A percentile compares a stretch with the other conserved stretches of the same genome.
These are phyloP conservation scores for Acanthosoma haemorrhoidale DNA, from an alignment of 2,888 invertebrate genomes.

Conservation along the genomic window DNA sequence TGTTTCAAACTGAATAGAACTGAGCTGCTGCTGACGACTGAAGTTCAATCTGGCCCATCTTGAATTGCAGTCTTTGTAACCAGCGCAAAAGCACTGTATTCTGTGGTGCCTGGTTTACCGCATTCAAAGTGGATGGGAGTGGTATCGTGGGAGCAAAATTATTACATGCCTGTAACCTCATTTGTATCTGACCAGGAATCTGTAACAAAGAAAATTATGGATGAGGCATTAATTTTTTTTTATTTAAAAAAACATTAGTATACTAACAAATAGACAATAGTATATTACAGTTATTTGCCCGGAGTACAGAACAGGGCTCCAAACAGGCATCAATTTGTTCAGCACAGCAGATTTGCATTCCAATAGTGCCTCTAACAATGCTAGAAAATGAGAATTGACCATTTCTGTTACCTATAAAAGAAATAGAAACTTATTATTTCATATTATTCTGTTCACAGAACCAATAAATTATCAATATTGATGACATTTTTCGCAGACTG, in stretches of 20 bases:
- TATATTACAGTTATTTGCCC: slow-evolving; percentile 67
- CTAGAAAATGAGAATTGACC: slow-evolving; percentile 94
- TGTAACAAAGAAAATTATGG: slow-evolving; percentile 45
- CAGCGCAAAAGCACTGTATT: slow-evolving; percentile 65
- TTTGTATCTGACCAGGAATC: slow-evolving; percentile 83
- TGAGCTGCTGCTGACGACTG: slow-evolving; percentile 89
- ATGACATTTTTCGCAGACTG: no score
- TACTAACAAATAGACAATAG: not conserved
- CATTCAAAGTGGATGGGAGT: slow-evolving; percentile 46
- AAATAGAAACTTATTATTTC: slow-evolving; percentile 9
- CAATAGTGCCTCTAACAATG: slow-evolving; percentile 86
- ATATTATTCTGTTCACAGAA: not conserved
- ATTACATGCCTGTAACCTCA: slow-evolving; percentile 80
- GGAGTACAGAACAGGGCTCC: slow-evolving; percentile 94
- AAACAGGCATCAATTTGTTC: slow-evolving; percentile 85
- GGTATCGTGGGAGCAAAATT: slow-evolving; percentile 64
- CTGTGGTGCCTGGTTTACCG: slow-evolving; percentile 48
- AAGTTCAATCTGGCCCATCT: slow-evolving; percentile 95
- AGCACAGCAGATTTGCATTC: slow-evolving; percentile 92
- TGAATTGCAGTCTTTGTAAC: slow-evolving; percentile 89
- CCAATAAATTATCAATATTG: no score
- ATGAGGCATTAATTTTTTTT: not conserved
- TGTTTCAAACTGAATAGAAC: slow-evolving; percentile 66
- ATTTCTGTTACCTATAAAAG: slow-evolving; percentile 82
- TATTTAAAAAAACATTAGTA: not conserved